Conservation (phyloP, 2,888 invertebrate genomes). For the Lasioglossum marginatum region DNA sequence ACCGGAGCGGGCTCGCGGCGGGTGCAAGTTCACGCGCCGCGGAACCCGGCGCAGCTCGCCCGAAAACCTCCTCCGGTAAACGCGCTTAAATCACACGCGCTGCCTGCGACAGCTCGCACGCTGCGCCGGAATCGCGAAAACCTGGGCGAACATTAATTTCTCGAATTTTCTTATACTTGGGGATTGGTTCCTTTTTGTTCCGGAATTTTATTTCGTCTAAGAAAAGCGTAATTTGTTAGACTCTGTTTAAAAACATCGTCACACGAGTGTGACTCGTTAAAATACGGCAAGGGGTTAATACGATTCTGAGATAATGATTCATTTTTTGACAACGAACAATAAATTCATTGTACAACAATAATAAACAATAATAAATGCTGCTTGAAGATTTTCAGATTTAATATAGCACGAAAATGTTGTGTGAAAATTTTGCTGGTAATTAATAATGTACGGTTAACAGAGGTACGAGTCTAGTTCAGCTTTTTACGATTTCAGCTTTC, state of each 20-base stretch:
- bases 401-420: not conserved
- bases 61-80: constrained; percentile 10
- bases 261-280: no score
- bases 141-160: not conserved
- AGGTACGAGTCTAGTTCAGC: not conserved
- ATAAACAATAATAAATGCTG: no score
- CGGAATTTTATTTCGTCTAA: no score
- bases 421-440: not conserved
- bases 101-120: not conserved
- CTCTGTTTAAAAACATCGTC: no score
- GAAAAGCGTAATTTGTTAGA: no score
- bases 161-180: not conserved
- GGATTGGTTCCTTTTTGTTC: not conserved
- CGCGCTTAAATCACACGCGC: not conserved
- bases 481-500: not conserved
- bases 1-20: constrained; percentile 24
- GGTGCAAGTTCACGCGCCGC: constrained; percentile 19
- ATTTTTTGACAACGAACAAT: no score
- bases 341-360: no score
- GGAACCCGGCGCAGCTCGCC: constrained; percentile 1
- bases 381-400: no score
- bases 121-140: no score
- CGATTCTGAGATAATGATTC: no score
- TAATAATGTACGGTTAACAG: not conserved
- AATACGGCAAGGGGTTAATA: no score